phyloP scores from a whole-genome alignment of 2,113 vertebrate genomes.

The Ptyas mucosa region DNA sequence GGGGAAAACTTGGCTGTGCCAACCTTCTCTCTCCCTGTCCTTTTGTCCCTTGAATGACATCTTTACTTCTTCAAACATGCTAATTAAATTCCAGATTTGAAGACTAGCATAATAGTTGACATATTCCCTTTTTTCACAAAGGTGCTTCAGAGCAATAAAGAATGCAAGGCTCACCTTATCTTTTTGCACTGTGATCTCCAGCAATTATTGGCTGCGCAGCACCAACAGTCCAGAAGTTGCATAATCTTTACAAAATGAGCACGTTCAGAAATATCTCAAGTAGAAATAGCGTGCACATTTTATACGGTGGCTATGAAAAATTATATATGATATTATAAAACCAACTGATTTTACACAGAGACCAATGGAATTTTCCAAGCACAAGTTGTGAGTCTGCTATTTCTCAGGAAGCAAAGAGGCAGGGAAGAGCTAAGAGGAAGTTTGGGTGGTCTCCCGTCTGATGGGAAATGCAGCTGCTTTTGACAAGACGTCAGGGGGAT shows the following conservation, averaged over 20 bases:
- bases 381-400: neutral
- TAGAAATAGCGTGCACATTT: slow-evolving; percentile 12
- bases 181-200: neutral
- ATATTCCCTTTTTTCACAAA: neutral
- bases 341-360: neutral
- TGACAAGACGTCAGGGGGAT: neutral
- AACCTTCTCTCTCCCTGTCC: no score
- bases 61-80: neutral
- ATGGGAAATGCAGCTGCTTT: fast-evolving
- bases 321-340: slow-evolving; percentile 25
- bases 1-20: neutral
- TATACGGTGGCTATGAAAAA: slow-evolving; percentile 41
- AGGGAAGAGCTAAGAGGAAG: neutral
- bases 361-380: slow-evolving; percentile 59
- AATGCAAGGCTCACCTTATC: slow-evolving; percentile 50
- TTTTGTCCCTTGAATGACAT: neutral
- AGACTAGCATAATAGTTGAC: neutral
- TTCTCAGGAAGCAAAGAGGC: neutral
- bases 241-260: slow-evolving; percentile 30
- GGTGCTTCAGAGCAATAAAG: slow-evolving; percentile 17
- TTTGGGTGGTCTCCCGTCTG: fast-evolving
- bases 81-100: neutral
- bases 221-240: slow-evolving; percentile 5
- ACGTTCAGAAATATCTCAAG: neutral
- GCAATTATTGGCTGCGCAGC: neutral